These are phyloP conservation scores for Drosophila maculinotata DNA, from an alignment of 2,888 invertebrate species.

Conservation along the genomic window DNA sequence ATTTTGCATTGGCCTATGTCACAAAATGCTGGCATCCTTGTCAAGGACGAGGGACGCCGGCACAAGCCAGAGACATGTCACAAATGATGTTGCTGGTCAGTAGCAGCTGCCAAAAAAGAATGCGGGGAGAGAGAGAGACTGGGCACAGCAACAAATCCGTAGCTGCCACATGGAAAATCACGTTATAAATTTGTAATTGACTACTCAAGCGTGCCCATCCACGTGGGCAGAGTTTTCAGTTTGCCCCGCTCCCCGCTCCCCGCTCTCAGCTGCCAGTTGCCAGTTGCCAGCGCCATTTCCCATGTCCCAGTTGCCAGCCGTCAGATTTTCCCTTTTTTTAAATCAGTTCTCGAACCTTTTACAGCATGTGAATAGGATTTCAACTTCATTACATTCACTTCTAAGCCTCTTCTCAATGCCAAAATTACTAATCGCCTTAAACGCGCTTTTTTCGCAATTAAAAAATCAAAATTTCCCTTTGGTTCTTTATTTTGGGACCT, in stretches of 20 bases:
- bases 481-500: too few species aligned
- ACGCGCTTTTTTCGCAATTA: too few species aligned
- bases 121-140: background rate
- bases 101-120: slow-evolving; percentile 4
- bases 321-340: too few species aligned
- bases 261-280: too few species aligned
- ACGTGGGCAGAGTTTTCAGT: slow-evolving; percentile 28
- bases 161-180: slow-evolving; percentile 60
- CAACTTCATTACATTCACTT: too few species aligned
- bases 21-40: slow-evolving; percentile 12
- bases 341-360: too few species aligned
- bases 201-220: slow-evolving; percentile 50
- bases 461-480: too few species aligned
- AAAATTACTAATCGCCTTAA: too few species aligned
- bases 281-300: too few species aligned
- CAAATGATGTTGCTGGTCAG: slow-evolving; percentile 41
- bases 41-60: background rate
- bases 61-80: slow-evolving; percentile 25
- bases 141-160: slow-evolving; percentile 26
- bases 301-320: slow-evolving; percentile 1
- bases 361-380: too few species aligned
- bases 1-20: slow-evolving; percentile 57
- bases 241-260: too few species aligned
- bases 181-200: slow-evolving; percentile 72
- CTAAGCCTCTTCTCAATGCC: too few species aligned